These are phyloP conservation scores for Crossoptilon crossoptilon DNA, from an alignment of 2,797 vertebrate species.

Conservation along the genomic window DNA sequence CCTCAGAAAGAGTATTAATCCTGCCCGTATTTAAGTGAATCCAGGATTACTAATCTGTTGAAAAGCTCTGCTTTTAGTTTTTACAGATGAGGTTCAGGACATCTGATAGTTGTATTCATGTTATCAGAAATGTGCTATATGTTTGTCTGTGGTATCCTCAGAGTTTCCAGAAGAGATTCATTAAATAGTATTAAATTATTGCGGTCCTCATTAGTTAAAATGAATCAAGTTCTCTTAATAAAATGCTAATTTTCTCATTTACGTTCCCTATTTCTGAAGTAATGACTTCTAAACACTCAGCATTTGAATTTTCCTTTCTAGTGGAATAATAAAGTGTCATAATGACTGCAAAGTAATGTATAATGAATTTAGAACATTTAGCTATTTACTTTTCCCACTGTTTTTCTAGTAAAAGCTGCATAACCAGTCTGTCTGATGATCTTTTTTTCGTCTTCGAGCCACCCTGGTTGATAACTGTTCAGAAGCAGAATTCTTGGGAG, in stretches of 20 bases:
- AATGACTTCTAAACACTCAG: conserved; percentile 2
- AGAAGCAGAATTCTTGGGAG: not conserved
- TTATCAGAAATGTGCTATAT: not conserved
- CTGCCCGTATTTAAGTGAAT: conserved; percentile 46
- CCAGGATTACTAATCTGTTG: conserved; percentile 24
- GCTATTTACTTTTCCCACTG: conserved; percentile 8
- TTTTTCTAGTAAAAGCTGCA: conserved; percentile 17
- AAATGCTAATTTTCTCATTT: conserved; percentile 51
- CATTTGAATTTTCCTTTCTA: conserved; percentile 34
- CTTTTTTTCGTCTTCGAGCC: not conserved
- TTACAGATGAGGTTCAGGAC: not conserved
- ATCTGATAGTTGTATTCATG: not conserved
- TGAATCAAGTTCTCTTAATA: conserved; percentile 49
- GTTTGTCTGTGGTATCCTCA: not conserved
- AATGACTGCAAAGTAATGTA: conserved; percentile 8
- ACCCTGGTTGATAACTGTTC: not conserved
- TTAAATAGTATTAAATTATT: not conserved
- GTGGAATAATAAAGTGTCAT: conserved; percentile 11
- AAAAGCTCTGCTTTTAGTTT: conserved; percentile 38
- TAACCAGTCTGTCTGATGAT: not conserved
- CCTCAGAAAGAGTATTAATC: conserved; percentile 36
- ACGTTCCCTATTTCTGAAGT: not conserved
- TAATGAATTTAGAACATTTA: not conserved
- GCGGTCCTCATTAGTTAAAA: not conserved
- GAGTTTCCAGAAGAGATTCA: not conserved